Percentiles rank a stretch among this genome's conserved stretches.
Conservation (phyloP, 2,113 vertebrate species). For the Otus sunia region DNA sequence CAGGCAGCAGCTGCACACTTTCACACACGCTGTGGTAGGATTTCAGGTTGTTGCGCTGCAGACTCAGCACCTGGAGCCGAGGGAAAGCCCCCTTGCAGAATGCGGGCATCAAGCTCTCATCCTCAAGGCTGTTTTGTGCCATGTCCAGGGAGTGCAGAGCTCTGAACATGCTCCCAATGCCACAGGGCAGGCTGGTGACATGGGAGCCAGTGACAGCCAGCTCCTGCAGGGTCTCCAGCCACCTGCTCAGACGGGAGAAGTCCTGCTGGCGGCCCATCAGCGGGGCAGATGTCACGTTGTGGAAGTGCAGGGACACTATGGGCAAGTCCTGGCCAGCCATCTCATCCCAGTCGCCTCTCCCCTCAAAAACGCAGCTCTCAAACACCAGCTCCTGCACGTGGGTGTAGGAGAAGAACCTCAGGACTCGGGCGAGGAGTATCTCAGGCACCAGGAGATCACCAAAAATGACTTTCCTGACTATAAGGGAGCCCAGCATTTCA, state of each 20-base stretch:
- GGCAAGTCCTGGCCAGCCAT: not conserved
- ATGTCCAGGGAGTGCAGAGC: constrained; percentile 58
- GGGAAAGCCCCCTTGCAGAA: constrained; percentile 72
- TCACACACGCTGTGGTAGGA: constrained; percentile 45
- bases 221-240: constrained; percentile 61
- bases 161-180: not conserved
- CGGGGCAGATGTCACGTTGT: not conserved
- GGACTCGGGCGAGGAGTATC: constrained; percentile 17
- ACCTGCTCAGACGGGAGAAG: constrained; percentile 33
- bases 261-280: not conserved
- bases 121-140: constrained; percentile 65
- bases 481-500: not conserved
- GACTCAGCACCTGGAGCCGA: constrained; percentile 46
- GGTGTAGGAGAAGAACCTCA: constrained; percentile 60
- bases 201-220: constrained; percentile 39
- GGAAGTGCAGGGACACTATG: constrained; percentile 58
- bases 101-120: not conserved
- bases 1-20: not conserved
- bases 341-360: not conserved
- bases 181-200: constrained; percentile 55
- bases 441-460: constrained; percentile 51
- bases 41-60: constrained; percentile 43
- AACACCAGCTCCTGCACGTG: constrained; percentile 62
- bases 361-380: constrained; percentile 47
- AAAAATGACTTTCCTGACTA: constrained; percentile 53